Conservation (phyloP, 2,113 vertebrate genomes). For the Poecilia latipinna region DNA sequence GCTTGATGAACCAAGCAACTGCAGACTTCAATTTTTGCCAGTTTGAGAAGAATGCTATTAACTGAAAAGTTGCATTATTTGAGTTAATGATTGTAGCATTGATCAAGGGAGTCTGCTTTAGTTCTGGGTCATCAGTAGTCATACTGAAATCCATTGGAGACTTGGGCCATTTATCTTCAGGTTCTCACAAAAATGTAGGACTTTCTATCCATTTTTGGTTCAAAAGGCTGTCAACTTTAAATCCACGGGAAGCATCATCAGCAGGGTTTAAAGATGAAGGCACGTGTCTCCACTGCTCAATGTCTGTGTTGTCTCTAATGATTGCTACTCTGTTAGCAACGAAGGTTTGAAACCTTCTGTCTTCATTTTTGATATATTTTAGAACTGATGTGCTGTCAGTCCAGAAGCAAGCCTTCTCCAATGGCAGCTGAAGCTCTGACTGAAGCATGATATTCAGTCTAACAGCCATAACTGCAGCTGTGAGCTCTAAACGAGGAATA, state of each 20-base stretch:
- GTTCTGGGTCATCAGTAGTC: background rate
- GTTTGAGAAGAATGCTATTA: background rate
- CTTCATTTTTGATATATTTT: background rate
- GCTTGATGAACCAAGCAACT: background rate
- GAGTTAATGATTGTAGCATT: background rate
- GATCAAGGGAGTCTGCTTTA: background rate
- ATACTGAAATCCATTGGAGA: background rate
- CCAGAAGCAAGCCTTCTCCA: background rate
- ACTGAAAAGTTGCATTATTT: background rate
- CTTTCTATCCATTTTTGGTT: slow-evolving; percentile 29
- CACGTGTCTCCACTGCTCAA: background rate
- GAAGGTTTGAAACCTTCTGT: background rate
- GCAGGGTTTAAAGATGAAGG: background rate
- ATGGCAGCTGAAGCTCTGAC: no score
- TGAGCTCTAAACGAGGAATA: background rate
- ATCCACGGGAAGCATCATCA: no score
- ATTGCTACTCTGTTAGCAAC: no score
- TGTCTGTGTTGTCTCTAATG: background rate
- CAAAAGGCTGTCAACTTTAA: background rate
- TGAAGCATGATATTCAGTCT: background rate
- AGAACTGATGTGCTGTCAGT: slow-evolving; percentile 1
- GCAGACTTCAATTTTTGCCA: background rate
- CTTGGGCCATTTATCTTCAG: slow-evolving; percentile 27
- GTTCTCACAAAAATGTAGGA: slow-evolving; percentile 17
- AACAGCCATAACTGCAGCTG: background rate